Evolutionary conservation across 2,113 vertebrate genomes (phyloP), one percentile per base, ranked within the genome.

Genomic region (Ranitomeya imitator): DNA sequence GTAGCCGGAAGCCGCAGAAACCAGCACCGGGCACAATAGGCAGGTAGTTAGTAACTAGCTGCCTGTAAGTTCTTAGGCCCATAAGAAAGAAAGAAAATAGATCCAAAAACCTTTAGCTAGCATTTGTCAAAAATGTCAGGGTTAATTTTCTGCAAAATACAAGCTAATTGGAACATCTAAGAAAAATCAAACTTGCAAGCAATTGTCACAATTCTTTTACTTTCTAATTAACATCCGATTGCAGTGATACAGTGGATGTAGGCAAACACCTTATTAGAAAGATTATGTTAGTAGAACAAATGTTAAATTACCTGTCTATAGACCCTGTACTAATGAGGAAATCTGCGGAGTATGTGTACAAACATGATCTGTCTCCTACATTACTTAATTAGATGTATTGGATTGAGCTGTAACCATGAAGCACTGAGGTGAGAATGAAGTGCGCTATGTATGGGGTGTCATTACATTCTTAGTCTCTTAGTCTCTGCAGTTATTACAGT

Each of bases 301-400:
- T 74, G 71, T 45, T 71, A 74, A 37, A 45, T 52, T 9, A 76
- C 73, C 16, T 76, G 73, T 76, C 9, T 21, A 52, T 10, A 19
- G 9, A 19, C 31, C 71, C 3, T 74, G 37, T 14, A 74, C 16
- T 74, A 23, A 8, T 37, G 45, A 19, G 5, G 71, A 74, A 31
- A 45, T 51, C 7, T 21, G 21, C 13, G 14, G 1, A 7, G 18
- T 23, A 83, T 45, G 12, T 37, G 13, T 65, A 6, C 14, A 67
- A 83, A 69, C 13, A 15, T 0, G 7, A 67, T 83, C 37, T 4
- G 37, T 21, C 45, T 15, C 18, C 6, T n/a, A 26, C 6, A 52
- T 83, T 83, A 45, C 8, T 37, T 63, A 10, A 85, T 85, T 85
- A 45, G 67, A 45, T 85, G 26, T 18, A 76, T 77, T 77, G 11